Evolutionary conservation across 2,888 invertebrate genomes (phyloP), one percentile per base, ranked within the genome.

Genomic region (Euzetes globulus): DNA sequence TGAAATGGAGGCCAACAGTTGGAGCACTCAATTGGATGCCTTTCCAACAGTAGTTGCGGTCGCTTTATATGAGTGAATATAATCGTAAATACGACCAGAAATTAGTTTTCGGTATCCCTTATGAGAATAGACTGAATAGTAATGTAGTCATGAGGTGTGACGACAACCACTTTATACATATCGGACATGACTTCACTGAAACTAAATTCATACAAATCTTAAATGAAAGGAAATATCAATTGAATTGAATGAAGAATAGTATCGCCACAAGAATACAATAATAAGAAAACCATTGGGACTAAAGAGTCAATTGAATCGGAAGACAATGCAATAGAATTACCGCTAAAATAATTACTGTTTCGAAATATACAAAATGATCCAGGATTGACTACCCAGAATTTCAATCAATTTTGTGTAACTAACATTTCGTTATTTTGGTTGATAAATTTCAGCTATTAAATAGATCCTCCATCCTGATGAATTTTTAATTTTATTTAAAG

Each of bases 271-370:
- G 17, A 58, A 15, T 58, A 27, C 27, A 27, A 13, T 65, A 65
- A 65, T 65, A 41, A n/a, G 65, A 11, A 37, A 65, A 65, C 65
- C 37, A 29, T 65, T 65, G 37, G 65, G 65, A 65, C 19, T 65
- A 63, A 41, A 41, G 65, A 19, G 29, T 37, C 41, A 41, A 13
- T 41, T 65, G 19, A 65, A 41, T 37, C 19, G n/a, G 41, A 65
- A 6, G 65, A 37, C 65, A 58, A 41, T 17, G 58, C 2, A 25
- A 58, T 58, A 58, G 27, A 33, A 37, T 22, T 65, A 22, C 52
- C 7, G 25, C 7, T 41, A 41, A 41, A 13, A 41, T 41, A 1
- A 41, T 41, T 41, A 13, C 13, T 41, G 41, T 41, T 41, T 13
- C 41, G 41, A 41, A n/a, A 41, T 41, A 41, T 41, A 41, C 41